phyloP scores from a whole-genome alignment of 2,797 vertebrate genomes.

The Tokudaia muenninki region DNA sequence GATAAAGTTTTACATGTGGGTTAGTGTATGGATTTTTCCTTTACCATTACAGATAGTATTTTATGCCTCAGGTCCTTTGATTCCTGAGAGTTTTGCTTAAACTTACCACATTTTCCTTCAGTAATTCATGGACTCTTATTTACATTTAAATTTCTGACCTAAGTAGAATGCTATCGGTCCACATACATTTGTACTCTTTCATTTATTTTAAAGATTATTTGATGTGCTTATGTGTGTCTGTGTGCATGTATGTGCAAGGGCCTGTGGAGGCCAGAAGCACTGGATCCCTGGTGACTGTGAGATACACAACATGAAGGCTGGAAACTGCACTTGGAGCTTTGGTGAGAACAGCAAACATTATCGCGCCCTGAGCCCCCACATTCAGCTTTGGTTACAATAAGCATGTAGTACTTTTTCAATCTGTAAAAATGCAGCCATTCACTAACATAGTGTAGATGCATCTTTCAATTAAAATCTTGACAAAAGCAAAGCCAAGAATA shows the following conservation, averaged over 20 bases:
- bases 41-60: background rate
- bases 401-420: background rate
- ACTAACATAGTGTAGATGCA: background rate
- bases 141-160: conserved; percentile 19
- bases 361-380: accelerated
- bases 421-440: conserved; percentile 26
- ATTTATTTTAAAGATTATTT: background rate
- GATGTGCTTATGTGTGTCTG: background rate
- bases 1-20: background rate
- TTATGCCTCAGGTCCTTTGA: background rate
- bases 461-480: conserved; percentile 73
- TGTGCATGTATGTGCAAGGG: too few species aligned
- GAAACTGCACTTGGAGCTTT: background rate
- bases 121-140: background rate
- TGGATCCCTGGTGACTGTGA: background rate
- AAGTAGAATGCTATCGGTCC: background rate
- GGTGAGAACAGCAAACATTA: background rate
- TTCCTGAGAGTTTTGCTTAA: background rate
- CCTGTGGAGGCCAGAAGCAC: background rate
- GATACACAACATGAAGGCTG: background rate
- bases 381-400: conserved; percentile 37
- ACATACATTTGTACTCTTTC: background rate
- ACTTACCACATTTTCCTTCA: background rate
- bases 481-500: conserved; percentile 65
- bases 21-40: background rate